These are phyloP conservation scores for Corella eumyota DNA, from an alignment of 23 tunicate genomes.

Conservation along the genomic window DNA sequence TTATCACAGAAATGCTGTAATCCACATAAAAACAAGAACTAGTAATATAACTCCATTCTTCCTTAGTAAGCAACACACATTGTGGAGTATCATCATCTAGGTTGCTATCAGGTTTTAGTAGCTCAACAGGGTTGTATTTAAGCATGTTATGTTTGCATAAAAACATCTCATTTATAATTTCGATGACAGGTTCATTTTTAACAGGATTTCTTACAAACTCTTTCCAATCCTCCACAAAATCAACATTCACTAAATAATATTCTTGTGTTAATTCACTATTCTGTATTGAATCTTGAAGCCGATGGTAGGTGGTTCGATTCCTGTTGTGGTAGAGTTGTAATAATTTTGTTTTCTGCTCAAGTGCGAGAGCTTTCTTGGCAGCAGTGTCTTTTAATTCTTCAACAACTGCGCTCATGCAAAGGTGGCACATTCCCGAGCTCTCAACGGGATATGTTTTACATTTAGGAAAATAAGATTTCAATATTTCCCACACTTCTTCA, in stretches of 20 bases:
- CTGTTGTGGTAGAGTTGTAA: constrained; percentile 44
- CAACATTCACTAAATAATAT: constrained; percentile 17
- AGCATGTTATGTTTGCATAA: constrained; percentile 51
- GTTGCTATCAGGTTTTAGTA: not conserved
- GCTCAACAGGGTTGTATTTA: constrained; percentile 32
- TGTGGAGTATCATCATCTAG: constrained; percentile 1
- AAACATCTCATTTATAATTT: constrained; percentile 24
- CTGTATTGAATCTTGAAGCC: no score
- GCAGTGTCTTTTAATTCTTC: constrained; percentile 9
- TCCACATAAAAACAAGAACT: constrained; percentile 35
- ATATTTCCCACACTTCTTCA: constrained; percentile 28
- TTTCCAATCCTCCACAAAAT: constrained; percentile 44
- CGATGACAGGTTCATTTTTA: constrained; percentile 21
- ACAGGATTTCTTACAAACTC: constrained; percentile 41
- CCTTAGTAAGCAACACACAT: constrained; percentile 30
- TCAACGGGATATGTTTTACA: constrained; percentile 4
- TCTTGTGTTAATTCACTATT: no score
- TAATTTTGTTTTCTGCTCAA: constrained; percentile 32
- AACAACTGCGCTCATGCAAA: constrained; percentile 12
- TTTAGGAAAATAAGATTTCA: constrained; percentile 52
- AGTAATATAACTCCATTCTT: constrained; percentile 55
- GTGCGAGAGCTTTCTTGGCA: constrained; percentile 10
- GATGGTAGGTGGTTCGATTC: no score
- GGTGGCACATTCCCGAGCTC: constrained; percentile 10
- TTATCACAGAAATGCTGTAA: constrained; percentile 12